Percentiles rank a stretch among this genome's conserved stretches.
Evolutionary conservation across 2,888 invertebrate species (phyloP).

Genomic region (Platycheirus rosarum): DNA sequence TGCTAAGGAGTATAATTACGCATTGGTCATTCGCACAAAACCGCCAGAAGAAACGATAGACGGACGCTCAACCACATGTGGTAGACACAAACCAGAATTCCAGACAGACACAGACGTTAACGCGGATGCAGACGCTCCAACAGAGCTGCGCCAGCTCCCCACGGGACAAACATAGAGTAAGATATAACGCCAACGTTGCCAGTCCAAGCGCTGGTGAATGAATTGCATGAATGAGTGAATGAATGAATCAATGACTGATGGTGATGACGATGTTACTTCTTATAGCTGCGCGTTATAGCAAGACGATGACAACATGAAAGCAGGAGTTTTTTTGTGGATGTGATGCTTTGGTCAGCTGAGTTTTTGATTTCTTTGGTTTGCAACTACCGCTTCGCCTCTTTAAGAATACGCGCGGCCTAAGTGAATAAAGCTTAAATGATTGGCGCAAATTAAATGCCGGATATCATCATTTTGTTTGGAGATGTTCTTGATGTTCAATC

Average conservation of each 20-base stretch:
- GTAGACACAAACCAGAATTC: conserved; percentile 67
- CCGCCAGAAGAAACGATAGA: conserved; percentile 27
- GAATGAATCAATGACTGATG: conserved; percentile 70
- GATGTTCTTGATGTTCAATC: conserved; percentile 46
- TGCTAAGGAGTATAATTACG: conserved; percentile 65
- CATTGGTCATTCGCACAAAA: conserved; percentile 35
- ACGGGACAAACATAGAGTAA: conserved; percentile 27
- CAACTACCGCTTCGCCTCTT: conserved; percentile 24
- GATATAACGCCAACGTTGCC: conserved; percentile 60
- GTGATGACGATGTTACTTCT: conserved; percentile 54
- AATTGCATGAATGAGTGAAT: conserved; percentile 63
- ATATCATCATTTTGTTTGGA: conserved; percentile 72
- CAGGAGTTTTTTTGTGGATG: conserved; percentile 9
- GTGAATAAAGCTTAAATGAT: conserved; percentile 63
- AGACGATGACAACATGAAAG: conserved; percentile 53
- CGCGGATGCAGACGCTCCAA: conserved; percentile 29
- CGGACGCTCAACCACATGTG: conserved; percentile 62
- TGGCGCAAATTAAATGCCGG: conserved; percentile 72
- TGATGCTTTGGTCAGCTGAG: conserved; percentile 38
- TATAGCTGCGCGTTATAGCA: conserved; percentile 51
- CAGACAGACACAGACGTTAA: conserved; percentile 36
- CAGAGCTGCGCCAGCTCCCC: conserved; percentile 30
- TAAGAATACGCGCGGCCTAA: conserved; percentile 59
- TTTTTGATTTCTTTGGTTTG: conserved; percentile 5
- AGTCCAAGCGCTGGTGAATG: conserved; percentile 48